Base-by-base conservation (phyloP, 2,888 invertebrate species). In the Charanyca ferruginea region DNA sequence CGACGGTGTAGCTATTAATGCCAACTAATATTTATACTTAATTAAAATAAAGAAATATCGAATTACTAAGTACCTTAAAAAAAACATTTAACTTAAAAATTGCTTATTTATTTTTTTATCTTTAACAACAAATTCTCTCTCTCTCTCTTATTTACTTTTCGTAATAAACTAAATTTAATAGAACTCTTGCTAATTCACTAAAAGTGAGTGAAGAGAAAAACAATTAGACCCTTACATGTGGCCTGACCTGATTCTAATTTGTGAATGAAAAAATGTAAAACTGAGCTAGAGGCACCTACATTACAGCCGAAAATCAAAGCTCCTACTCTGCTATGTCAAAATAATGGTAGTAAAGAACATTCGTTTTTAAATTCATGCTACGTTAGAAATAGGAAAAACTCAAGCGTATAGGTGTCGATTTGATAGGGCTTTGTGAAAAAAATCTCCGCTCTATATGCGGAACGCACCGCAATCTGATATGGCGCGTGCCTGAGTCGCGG, bases 351-450 rank as follows among this genome's bases (percentile, higher is more conserved):
- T 25, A 45, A 8, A 45, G 23, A 48, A 71, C 65, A 55, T 60
- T 69, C 28, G 67, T 73, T 80, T 80, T 78, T 55, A 78, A 78
- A 81, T 83, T 79, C 84, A 83, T 79, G 66, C 61, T 70, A 61
- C 58, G 66, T 72, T 72, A 66, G 66, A 70, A 75, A 83, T 81
- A 81, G 75, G 71, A 67, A 75, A 79, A 81, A 74, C 69, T 81
- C 74, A 67, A 55, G 59, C 73, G 79, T 83, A 80, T 85, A 84
- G 86, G 87, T 87, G 87, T 85, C 85, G 85, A 87, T 87, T 85
- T 85, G 84, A 85, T 85, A 81, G 84, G 85, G 83, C 85, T 86
- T 89, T 90, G 90, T 88, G 85, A 84, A 86, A 89, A 90, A 88
- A 89, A 83, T 83, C 77, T 81, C 75, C 86, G 85, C 84, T 89